Evolutionary conservation across 1,140 invertebrate species (phyloP), one percentile per base, ranked within the genome.

Genomic region (Wasmannia auropunctata): DNA sequence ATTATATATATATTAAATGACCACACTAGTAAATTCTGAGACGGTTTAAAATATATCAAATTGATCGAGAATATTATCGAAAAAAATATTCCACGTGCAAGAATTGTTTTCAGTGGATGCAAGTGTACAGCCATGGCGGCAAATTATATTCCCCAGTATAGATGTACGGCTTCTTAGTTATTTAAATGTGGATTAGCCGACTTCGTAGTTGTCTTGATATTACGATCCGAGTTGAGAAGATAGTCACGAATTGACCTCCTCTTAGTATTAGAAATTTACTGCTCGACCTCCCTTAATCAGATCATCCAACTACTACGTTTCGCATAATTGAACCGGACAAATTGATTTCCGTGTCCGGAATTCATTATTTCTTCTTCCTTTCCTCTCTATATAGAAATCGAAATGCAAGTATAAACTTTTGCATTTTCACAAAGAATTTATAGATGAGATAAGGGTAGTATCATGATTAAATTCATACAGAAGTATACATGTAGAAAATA

Each of bases 131-230:
- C 14, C 74, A 75, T 86, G 84, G 88, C 79, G 69, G 76, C 62
- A 62, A 86, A 86, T 87, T 90, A 88, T 88, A 89, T 69, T 75
- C 86, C n/a, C n/a, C 65, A 63, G 19, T 74, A 88, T 86, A 37
- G 67, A 88, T 84, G 70, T 93, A 93, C 22, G 93, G 93, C 93
- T 94, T 94, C 87, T 88, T 91, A 93, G 92, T 93, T 90, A 93
- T 92, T 92, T 91, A 91, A 93, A 93, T 93, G 85, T 91, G 91
- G 90, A 94, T 94, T 93, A 93, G 85, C 80, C 43, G 69, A 60
- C 46, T 60, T 72, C 22, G 31, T 86, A 54, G 54, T 49, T 77
- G 63, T 86, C 76, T 72, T 58, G 43, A 79, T 70, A 74, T 31
- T 40, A 58, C 28, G 54, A 58, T 43, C 28, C 28, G 58, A 81